Base-by-base conservation (phyloP, 2,113 vertebrate species). In the Coreoperca whiteheadi region DNA sequence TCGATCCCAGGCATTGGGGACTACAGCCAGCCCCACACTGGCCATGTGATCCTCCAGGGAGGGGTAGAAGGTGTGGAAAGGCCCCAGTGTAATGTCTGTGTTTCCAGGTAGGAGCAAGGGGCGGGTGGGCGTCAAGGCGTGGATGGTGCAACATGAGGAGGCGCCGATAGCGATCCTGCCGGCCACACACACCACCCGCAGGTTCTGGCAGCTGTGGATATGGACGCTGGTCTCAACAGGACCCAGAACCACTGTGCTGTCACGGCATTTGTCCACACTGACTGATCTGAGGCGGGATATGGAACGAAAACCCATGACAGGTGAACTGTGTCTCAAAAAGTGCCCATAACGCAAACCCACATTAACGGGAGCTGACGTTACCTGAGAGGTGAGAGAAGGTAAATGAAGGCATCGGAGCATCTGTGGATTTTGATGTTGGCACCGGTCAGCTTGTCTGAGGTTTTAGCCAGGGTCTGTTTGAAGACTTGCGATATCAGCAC, bases 21-120 rank as follows among this genome's bases (percentile, higher is more conserved):
- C 94, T 0, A 98, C 98, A 2, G 98, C 98, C 65, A 99, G 94
- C 20, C 98, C 98, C 15, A 95, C 96, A 8, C 94, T 96, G 85
- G 96, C 98, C 98, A 99, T 99, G 85, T 99, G 97, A 64, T 99
- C 98, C 89, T 99, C 98, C 57, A 99, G 93, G 95, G 96, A 95
- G 8, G 98, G 97, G 60, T 99, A 99, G 76, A 98, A 95, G 0
- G 97, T 98, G 88, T 99, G 97, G 93, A 96, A 99, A 51, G 98
- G 98, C 28, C 96, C 98, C 79, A 99, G 95, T 20, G 95, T 98
- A 50, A 97, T 89, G 4, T 89, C 93, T 12, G 87, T 75, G 84
- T 99, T 99, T 9, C 98, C 98, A 0, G 96, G 95, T 6, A 99
- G 94, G 60, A 99, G 94, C 70, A 99, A 93, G 8, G 98, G 98